Conservation (phyloP, 1,140 invertebrate genomes). For the Bombus huntii region DNA sequence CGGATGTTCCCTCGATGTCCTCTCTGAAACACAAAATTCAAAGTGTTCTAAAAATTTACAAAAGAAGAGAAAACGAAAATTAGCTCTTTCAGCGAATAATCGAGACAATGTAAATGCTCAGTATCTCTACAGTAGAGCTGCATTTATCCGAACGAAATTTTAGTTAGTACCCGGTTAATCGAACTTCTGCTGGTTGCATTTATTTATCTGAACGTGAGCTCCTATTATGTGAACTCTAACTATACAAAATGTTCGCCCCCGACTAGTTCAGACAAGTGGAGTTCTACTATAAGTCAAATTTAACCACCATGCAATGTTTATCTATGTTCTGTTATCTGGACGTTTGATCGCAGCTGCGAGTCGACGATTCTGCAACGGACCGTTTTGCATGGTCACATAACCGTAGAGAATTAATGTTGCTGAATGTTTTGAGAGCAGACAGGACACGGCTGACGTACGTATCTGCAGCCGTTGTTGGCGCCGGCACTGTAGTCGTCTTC, state of each 20-base stretch:
- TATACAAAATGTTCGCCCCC: too few species aligned
- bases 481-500: conserved; percentile 74
- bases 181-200: too few species aligned
- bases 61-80: not conserved
- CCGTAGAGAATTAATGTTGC: conserved; percentile 26
- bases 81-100: not conserved
- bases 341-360: not conserved
- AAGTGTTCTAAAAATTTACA: not conserved
- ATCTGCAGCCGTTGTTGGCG: conserved; percentile 74
- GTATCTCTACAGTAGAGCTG: too few species aligned
- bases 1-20: too few species aligned
- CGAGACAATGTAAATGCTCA: too few species aligned
- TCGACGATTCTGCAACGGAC: not conserved
- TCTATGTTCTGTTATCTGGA: not conserved
- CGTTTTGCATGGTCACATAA: conserved; percentile 8
- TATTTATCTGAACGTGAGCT: too few species aligned
- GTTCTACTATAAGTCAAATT: too few species aligned
- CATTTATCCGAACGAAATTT: too few species aligned
- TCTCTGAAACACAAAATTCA: not conserved
- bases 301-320: too few species aligned
- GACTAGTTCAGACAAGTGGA: not conserved
- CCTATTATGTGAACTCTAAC: too few species aligned
- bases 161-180: too few species aligned
- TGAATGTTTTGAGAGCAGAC: conserved; percentile 62
- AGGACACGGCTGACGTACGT: conserved; percentile 73